Conservation (phyloP, 2,888 invertebrate genomes). For the Campoplex nolae region DNA sequence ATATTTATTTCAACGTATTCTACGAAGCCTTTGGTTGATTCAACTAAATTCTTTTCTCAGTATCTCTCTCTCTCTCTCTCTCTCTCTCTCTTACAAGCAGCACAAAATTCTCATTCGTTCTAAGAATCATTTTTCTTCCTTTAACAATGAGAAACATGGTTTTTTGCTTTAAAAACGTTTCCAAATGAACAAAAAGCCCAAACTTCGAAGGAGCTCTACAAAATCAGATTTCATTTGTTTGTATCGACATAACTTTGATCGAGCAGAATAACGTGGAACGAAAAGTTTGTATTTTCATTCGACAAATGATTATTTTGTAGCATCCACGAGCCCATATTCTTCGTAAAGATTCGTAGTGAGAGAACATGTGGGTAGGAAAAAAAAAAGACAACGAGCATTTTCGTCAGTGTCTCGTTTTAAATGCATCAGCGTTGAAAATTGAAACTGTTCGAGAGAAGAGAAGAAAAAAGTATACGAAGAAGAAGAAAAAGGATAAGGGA, state of each 20-base stretch:
- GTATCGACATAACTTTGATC: neutral
- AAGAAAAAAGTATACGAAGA: neutral
- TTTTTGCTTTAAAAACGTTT: neutral
- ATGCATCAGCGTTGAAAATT: constrained; percentile 56
- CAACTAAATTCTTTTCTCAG: no score
- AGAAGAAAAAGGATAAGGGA: neutral
- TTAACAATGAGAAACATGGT: neutral
- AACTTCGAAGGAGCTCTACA: neutral
- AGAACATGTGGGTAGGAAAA: constrained; percentile 14
- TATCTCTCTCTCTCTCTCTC: no score
- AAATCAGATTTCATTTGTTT: neutral
- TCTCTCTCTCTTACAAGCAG: neutral
- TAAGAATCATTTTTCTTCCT: no score
- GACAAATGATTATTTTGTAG: constrained; percentile 6
- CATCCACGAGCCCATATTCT: constrained; percentile 19
- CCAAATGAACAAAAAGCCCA: neutral
- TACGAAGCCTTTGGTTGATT: no score
- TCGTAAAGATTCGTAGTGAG: neutral
- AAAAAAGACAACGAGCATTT: constrained; percentile 13
- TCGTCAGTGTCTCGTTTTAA: constrained; percentile 31
- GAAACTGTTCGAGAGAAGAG: constrained; percentile 33
- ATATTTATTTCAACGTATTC: no score
- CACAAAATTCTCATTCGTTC: no score
- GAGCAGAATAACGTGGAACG: no score
- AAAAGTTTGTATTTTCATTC: neutral